Conservation (phyloP, 2,888 invertebrate species). For the Hofmannophila pseudospretella region DNA sequence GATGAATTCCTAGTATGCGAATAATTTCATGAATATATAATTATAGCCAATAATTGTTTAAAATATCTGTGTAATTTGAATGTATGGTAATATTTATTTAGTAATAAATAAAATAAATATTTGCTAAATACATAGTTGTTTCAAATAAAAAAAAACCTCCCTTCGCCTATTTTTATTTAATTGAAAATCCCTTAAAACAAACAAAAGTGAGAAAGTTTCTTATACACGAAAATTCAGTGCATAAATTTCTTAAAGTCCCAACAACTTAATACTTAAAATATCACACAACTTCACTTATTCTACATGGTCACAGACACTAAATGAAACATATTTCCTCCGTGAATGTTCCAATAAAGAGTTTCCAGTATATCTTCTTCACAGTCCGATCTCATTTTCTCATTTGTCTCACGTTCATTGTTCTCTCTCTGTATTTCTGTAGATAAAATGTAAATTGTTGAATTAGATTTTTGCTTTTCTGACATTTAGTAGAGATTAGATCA, state of each 20-base stretch:
- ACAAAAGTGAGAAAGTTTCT: conserved; percentile 23
- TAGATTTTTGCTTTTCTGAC: conserved; percentile 35
- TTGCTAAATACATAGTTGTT: conserved; percentile 35
- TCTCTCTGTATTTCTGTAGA: conserved; percentile 75
- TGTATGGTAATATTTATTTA: conserved; percentile 41
- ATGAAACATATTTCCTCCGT: conserved; percentile 80
- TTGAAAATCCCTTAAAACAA: conserved; percentile 49
- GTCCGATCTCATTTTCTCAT: conserved; percentile 62
- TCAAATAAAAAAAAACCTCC: conserved; percentile 56
- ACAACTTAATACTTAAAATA: conserved; percentile 23
- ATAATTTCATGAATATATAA: not conserved
- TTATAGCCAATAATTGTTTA: not conserved
- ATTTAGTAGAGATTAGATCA: conserved; percentile 67
- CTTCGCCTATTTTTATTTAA: conserved; percentile 54
- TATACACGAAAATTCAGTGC: conserved; percentile 7
- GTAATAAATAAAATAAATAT: conserved; percentile 34
- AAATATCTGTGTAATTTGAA: conserved; percentile 17
- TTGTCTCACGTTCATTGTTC: conserved; percentile 69
- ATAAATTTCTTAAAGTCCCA: conserved; percentile 13
- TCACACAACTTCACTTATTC: conserved; percentile 37
- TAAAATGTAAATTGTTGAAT: conserved; percentile 69
- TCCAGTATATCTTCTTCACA: conserved; percentile 71
- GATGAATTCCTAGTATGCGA: conserved; percentile 24
- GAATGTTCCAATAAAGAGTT: conserved; percentile 79
- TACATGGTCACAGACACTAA: conserved; percentile 55